These are phyloP conservation scores for Parascotia fuliginaria DNA, from an alignment of 2,888 invertebrate species.

Conservation along the genomic window DNA sequence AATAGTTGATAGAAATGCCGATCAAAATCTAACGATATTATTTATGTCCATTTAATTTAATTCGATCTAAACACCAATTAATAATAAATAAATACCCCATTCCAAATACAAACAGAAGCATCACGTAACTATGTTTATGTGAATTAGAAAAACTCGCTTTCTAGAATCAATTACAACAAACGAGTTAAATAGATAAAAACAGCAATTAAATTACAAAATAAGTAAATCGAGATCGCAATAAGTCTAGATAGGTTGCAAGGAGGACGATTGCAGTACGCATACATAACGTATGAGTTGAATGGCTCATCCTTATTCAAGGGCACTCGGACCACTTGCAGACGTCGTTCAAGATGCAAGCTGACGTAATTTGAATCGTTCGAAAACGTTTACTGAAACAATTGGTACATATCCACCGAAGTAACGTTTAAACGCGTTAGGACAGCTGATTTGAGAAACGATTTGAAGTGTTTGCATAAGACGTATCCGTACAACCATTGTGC, in stretches of 20 bases:
- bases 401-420: not conserved
- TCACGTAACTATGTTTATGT: not conserved
- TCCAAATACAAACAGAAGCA: not conserved
- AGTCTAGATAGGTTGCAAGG: conserved; percentile 43
- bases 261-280: conserved; percentile 61
- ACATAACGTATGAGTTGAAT: conserved; percentile 64
- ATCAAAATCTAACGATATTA: too few relatives aligned
- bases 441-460: not conserved
- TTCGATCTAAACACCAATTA: too few relatives aligned
- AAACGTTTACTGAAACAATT: conserved; percentile 31
- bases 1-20: too few relatives aligned
- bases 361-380: conserved; percentile 38
- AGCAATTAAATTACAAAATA: conserved; percentile 47
- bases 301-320: conserved; percentile 79
- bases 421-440: not conserved
- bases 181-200: conserved; percentile 12
- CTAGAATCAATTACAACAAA: conserved; percentile 9
- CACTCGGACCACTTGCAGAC: conserved; percentile 62
- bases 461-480: not conserved
- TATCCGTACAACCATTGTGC: too few relatives aligned
- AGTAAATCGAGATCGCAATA: conserved; percentile 38
- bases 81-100: not conserved
- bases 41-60: too few relatives aligned
- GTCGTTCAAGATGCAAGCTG: conserved; percentile 48
- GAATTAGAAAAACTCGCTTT: not conserved